Conservation (phyloP, 1,140 invertebrate genomes). For the Anthonomus grandis region DNA sequence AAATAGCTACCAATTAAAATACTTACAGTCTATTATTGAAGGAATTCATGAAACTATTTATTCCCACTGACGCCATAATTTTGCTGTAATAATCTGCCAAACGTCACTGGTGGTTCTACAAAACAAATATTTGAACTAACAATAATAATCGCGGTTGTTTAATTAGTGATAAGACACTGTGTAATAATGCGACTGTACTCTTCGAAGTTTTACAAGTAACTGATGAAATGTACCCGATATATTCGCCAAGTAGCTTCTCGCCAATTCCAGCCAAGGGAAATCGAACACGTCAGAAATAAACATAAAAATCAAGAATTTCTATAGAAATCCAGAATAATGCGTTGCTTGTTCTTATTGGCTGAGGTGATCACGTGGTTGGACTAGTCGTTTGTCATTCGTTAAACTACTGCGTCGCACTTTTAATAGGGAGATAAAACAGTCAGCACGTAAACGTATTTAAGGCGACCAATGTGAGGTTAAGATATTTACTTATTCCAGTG, state of each 20-base stretch:
- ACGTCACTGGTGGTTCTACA: slow-evolving; percentile 12
- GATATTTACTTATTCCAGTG: too few relatives aligned
- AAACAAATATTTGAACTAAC: background rate
- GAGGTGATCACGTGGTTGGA: too few relatives aligned
- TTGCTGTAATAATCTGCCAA: slow-evolving; percentile 31
- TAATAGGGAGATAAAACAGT: too few relatives aligned
- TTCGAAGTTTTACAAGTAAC: background rate
- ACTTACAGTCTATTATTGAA: slow-evolving; percentile 48
- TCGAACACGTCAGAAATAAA: slow-evolving; percentile 31
- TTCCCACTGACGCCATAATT: slow-evolving; percentile 42
- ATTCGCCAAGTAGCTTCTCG: slow-evolving; percentile 1
- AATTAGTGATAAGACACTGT: background rate
- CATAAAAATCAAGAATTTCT: slow-evolving; percentile 8
- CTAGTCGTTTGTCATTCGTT: too few relatives aligned
- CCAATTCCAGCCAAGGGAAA: slow-evolving; percentile 28
- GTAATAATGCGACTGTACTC: background rate
- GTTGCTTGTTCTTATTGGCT: too few relatives aligned
- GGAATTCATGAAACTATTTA: slow-evolving; percentile 46
- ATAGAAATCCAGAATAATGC: slow-evolving; percentile 5
- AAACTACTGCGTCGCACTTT: too few relatives aligned
- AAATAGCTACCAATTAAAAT: too few relatives aligned
- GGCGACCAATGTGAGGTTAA: too few relatives aligned
- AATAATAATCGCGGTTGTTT: slow-evolving; percentile 1
- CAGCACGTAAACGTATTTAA: too few relatives aligned
- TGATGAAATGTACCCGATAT: slow-evolving; percentile 6